These are phyloP conservation scores for Pyrgus malvae DNA, from an alignment of 2,888 invertebrate species.

Conservation along the genomic window DNA sequence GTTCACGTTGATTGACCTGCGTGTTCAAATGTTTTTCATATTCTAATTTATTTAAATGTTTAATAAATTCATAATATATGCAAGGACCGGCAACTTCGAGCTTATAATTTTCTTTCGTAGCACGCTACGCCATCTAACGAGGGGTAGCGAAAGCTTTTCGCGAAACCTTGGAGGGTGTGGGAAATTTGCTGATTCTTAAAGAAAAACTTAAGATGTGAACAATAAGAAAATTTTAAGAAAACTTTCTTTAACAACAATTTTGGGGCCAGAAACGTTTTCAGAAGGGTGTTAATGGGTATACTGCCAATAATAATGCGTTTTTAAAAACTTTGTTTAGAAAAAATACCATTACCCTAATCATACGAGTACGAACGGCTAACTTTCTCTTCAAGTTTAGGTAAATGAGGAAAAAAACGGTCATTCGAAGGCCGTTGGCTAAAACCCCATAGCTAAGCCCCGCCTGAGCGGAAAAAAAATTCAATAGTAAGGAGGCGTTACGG, in stretches of 20 bases:
- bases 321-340: too few relatives aligned
- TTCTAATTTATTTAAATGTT: too few relatives aligned
- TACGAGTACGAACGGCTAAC: conserved; percentile 8
- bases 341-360: too few relatives aligned
- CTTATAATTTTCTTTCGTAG: conserved; percentile 34
- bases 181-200: not conserved
- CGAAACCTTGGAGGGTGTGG: conserved; percentile 31
- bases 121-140: conserved; percentile 64
- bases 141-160: conserved; percentile 60
- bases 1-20: too few relatives aligned
- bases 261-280: not conserved
- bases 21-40: too few relatives aligned
- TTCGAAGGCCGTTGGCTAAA: conserved; percentile 63
- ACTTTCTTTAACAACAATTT: not conserved
- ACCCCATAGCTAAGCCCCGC: conserved; percentile 75
- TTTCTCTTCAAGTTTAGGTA: conserved; percentile 55
- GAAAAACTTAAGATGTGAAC: not conserved
- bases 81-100: not conserved
- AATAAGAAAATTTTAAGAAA: conserved; percentile 10
- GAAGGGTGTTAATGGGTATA: too few relatives aligned
- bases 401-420: conserved; percentile 59
- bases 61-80: not conserved
- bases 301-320: not conserved
- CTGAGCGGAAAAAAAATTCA: conserved; percentile 68
- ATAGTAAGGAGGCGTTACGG: conserved; percentile 74